Evolutionary conservation across 2,113 vertebrate species (phyloP), one percentile per base, ranked within the genome.

Genomic region (Notechis scutatus): DNA sequence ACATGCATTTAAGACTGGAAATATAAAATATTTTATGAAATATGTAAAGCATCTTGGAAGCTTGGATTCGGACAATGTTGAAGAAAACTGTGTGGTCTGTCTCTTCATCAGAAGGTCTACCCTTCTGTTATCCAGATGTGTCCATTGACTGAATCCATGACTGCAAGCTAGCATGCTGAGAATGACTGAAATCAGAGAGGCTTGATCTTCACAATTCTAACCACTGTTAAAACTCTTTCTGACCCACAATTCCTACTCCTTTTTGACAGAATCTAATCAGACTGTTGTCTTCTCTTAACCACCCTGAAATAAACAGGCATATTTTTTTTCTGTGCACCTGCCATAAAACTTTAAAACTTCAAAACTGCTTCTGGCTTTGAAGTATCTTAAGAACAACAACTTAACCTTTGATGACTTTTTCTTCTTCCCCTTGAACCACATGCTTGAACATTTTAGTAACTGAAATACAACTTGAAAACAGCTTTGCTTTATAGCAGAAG

Each of bases 151-250:
- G 95, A 96, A 96, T 98, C 97, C 97, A 96, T 54, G 96, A 93
- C 96, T 96, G 91, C 94, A 87, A 95, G 96, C 97, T 85, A 98
- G 97, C 99, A 99, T 98, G 99, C 99, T 99, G 99, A 97, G 99
- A 98, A 97, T 97, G 97, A 97, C 98, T 99, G 99, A 99, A 99
- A 99, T 97, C 96, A 98, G 99, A 99, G 99, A 99, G 97, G 98
- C 98, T 99, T 99, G 99, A 99, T 98, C 98, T 99, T 98, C 98
- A 98, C 96, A 98, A 97, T 98, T 98, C 98, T 98, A 97, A 97
- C 98, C 97, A 96, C 97, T 97, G 96, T 95, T 97, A 96, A 97
- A 97, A 96, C 96, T 97, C 97, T 97, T 96, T 97, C 98, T 97
- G 96, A 97, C 97, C 95, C 93, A 87, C 95, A 95, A 95, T 92